phyloP scores from a whole-genome alignment of 1,140 invertebrate species.

The Caerostris darwini region DNA sequence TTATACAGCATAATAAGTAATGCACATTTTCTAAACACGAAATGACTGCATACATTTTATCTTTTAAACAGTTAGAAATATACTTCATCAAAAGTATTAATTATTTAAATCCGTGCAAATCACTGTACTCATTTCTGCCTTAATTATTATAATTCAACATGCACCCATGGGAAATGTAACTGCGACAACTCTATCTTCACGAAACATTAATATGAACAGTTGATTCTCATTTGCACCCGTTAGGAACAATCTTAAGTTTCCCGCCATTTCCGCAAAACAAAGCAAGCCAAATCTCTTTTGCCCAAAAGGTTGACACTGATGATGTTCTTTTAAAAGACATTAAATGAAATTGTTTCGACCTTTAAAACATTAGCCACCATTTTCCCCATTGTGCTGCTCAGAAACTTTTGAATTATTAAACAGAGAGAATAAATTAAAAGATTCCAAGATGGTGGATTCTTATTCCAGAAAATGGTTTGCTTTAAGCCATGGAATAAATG shows the following conservation, averaged over 20 bases:
- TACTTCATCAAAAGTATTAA: too few relatives aligned
- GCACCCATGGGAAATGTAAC: too few relatives aligned
- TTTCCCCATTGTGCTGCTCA: not conserved
- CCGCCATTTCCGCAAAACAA: not conserved
- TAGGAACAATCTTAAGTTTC: not conserved
- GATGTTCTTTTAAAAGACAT: not conserved
- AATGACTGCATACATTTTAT: too few relatives aligned
- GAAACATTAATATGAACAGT: not conserved
- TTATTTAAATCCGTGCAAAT: too few relatives aligned
- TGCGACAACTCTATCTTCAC: not conserved
- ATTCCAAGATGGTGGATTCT: too few relatives aligned
- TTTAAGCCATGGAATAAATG: not conserved
- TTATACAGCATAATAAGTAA: too few relatives aligned
- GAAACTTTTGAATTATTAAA: too few relatives aligned
- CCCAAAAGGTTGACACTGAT: not conserved
- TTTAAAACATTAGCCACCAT: not conserved
- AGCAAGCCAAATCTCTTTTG: not conserved
- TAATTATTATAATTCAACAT: too few relatives aligned
- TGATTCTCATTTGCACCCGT: not conserved
- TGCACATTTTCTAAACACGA: too few relatives aligned
- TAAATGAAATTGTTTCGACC: not conserved
- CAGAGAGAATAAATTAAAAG: too few relatives aligned
- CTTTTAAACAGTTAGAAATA: too few relatives aligned
- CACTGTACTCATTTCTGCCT: too few relatives aligned
- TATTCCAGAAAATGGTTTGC: not conserved